These are phyloP conservation scores for Saxidomus purpurata DNA, from an alignment of 1,140 invertebrate species.

Conservation along the genomic window DNA sequence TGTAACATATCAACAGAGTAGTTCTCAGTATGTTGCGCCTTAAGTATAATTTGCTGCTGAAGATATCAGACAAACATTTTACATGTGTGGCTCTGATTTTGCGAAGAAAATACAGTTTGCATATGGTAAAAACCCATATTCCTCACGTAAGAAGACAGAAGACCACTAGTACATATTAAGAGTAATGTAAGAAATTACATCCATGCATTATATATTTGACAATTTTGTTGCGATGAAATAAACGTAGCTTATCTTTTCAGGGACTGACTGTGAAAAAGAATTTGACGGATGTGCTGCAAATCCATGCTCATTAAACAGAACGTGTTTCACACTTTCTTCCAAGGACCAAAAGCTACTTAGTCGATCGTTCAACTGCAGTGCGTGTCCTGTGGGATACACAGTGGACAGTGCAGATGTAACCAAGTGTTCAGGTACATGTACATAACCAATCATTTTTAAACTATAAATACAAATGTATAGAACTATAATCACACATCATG, in stretches of 20 bases:
- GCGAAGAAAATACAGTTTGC: too few species aligned
- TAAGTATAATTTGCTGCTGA: too few species aligned
- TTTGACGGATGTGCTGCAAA: conserved; percentile 38
- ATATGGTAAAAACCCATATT: too few species aligned
- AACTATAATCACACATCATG: background rate
- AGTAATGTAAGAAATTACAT: too few species aligned
- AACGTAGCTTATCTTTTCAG: background rate
- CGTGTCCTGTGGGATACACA: conserved; percentile 25
- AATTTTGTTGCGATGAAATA: too few species aligned
- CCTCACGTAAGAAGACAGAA: too few species aligned
- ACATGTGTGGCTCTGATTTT: background rate
- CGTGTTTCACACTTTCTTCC: background rate
- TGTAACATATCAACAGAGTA: too few species aligned
- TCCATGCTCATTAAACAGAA: conserved; percentile 10
- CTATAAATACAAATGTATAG: background rate
- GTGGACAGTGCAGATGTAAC: background rate
- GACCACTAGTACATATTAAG: too few species aligned
- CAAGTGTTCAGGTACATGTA: background rate
- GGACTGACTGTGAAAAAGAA: conserved; percentile 39
- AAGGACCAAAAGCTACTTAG: background rate
- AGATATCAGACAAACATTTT: too few species aligned
- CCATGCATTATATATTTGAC: too few species aligned
- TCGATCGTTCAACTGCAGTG: background rate
- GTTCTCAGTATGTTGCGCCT: too few species aligned
- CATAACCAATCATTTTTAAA: too few species aligned